phyloP scores from a whole-genome alignment of 2,888 invertebrate genomes.

The Orchesellides sinensis region DNA sequence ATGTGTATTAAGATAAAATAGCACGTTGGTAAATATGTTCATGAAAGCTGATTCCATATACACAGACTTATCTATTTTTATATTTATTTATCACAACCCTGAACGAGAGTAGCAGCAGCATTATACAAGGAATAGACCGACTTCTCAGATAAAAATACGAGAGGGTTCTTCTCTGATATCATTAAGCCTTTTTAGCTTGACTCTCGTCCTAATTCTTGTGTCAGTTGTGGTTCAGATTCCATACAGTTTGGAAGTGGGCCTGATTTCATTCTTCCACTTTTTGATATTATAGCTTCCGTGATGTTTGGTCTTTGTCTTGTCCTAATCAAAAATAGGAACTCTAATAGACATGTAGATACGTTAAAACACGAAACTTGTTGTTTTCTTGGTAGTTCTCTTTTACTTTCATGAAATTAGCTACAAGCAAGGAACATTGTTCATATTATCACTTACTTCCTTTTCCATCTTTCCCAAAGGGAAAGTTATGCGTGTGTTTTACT shows the following conservation, averaged over 20 bases:
- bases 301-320: background rate
- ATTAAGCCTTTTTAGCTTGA: background rate
- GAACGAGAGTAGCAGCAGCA: too few species aligned
- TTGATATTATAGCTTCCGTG: background rate
- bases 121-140: background rate
- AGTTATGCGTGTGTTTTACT: too few species aligned
- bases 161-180: constrained; percentile 13
- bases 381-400: too few species aligned
- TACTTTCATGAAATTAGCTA: too few species aligned
- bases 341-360: too few species aligned
- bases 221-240: constrained; percentile 57
- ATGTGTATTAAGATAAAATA: background rate
- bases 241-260: constrained; percentile 35
- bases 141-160: constrained; percentile 18
- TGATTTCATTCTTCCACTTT: constrained; percentile 1
- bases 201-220: constrained; percentile 31
- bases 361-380: too few species aligned
- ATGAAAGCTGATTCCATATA: background rate
- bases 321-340: too few species aligned
- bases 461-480: too few species aligned
- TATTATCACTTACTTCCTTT: too few species aligned
- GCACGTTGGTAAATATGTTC: background rate
- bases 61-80: too few species aligned
- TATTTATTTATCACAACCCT: too few species aligned
- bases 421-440: too few species aligned